Evolutionary conservation across 2,797 vertebrate species (phyloP), one percentile per base, ranked within the genome.

Genomic region (Gobionotothen gibberifrons): DNA sequence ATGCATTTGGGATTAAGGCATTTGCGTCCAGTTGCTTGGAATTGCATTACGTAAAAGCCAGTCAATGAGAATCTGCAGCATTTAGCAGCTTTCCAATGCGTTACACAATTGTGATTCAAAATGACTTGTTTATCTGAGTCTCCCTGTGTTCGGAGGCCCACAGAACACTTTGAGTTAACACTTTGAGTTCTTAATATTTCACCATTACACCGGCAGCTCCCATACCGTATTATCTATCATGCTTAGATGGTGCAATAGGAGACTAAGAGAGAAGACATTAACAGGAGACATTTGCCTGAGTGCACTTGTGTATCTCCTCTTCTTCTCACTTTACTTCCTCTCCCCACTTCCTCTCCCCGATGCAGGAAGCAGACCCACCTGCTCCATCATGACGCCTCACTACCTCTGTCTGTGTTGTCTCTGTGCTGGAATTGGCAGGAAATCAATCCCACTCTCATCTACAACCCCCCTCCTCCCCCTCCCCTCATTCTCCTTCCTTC

Each of bases 361-460:
- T 19, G 53, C 70, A 85, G 83, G 78, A 87, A 85, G 71, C 84
- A 77, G 64, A 86, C 72, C 79, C 89, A 89, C 90, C 89, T 85
- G 89, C 85, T 88, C 83, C 73, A 75, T 81, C 83, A 79, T 58
- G 70, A 88, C 72, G 87, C 84, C 85, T 87, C 72, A 58, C 83
- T 78, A 70, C 76, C 72, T 83, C 87, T 78, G 80, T 85, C 82
- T 64, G 61, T 26, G 49, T 70, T 58, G 62, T 77, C 79, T 84
- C 74, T 64, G 69, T 81, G 79, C 79, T 78, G 62, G 82, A 85
- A 89, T 90, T 90, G 90, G 89, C 90, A 90, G 87, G 76, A 92
- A 92, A 91, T 91, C 90, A 89, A 92, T 91, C 78, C 78, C 11
- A 15, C 67, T 70, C 82, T 85, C 86, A 79, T 91, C 80, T 79